Evolutionary conservation across 2,797 vertebrate genomes (phyloP).

Genomic region (Eospalax fontanierii): DNA sequence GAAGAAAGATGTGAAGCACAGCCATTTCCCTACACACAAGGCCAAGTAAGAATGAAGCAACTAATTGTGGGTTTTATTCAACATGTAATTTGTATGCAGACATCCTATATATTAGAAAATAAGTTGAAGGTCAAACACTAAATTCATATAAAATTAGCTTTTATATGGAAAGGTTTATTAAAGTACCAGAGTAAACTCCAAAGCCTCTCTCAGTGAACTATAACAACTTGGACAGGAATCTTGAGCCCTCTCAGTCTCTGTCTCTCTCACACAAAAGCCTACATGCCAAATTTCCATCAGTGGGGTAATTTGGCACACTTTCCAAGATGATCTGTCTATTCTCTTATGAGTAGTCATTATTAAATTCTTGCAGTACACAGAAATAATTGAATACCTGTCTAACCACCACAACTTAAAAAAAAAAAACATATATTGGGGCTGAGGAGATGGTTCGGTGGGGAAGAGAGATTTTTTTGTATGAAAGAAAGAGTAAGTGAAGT

Average conservation of each 20-base stretch:
- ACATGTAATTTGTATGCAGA: neutral
- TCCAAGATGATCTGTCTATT: neutral
- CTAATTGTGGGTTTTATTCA: slow-evolving; percentile 43
- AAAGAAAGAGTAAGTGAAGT: neutral
- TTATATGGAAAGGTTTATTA: neutral
- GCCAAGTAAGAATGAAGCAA: neutral
- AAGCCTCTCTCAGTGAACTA: neutral
- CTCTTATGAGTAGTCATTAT: neutral
- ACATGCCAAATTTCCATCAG: neutral
- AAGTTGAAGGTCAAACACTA: neutral
- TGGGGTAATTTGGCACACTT: neutral
- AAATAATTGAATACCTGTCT: neutral
- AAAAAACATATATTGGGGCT: neutral
- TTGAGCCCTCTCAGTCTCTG: neutral
- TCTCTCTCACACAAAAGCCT: neutral
- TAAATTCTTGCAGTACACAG: neutral
- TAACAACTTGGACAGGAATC: neutral
- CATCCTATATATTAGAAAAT: slow-evolving; percentile 17
- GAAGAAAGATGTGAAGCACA: slow-evolving; percentile 52
- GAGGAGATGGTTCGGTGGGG: neutral
- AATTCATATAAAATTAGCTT: neutral
- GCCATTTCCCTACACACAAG: slow-evolving; percentile 7
- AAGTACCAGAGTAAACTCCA: neutral
- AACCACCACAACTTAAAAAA: neutral
- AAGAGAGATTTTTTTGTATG: neutral